Conservation (phyloP, 2,888 invertebrate species). For the Cordilura impudica region DNA sequence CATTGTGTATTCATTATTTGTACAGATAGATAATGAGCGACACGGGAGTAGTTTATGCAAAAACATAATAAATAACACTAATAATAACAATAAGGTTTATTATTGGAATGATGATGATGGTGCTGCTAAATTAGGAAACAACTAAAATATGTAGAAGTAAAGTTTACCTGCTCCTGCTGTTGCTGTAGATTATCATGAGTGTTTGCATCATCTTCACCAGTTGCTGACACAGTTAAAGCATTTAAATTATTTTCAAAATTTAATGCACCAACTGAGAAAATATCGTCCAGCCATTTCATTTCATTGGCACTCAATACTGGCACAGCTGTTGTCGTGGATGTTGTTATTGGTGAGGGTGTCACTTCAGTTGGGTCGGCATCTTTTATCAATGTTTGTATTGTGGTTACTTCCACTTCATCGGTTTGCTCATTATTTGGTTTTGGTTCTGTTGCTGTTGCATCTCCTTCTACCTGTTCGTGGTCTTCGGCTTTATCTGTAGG, state of each 20-base stretch:
- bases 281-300: conserved; percentile 75
- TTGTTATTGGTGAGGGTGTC: conserved; percentile 54
- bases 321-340: conserved; percentile 60
- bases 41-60: conserved; percentile 53
- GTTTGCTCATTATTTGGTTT: not conserved
- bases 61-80: conserved; percentile 22
- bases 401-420: conserved; percentile 4
- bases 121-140: conserved; percentile 5
- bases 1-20: conserved; percentile 45
- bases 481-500: conserved; percentile 33
- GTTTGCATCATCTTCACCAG: conserved; percentile 63
- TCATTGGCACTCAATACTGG: conserved; percentile 72
- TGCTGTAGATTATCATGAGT: conserved; percentile 60
- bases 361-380: conserved; percentile 53
- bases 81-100: conserved; percentile 11
- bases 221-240: conserved; percentile 33
- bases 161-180: conserved; percentile 57
- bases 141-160: conserved; percentile 17
- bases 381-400: conserved; percentile 20
- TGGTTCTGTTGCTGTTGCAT: conserved; percentile 16
- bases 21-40: conserved; percentile 59
- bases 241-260: conserved; percentile 70
- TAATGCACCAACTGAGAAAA: conserved; percentile 74
- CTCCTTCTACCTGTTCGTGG: conserved; percentile 15
- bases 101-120: not conserved